A percentile compares a stretch with the other conserved stretches of the same genome.
Conservation (phyloP, 2,888 invertebrate species). For the Spatulosminthurus flaviceps region DNA sequence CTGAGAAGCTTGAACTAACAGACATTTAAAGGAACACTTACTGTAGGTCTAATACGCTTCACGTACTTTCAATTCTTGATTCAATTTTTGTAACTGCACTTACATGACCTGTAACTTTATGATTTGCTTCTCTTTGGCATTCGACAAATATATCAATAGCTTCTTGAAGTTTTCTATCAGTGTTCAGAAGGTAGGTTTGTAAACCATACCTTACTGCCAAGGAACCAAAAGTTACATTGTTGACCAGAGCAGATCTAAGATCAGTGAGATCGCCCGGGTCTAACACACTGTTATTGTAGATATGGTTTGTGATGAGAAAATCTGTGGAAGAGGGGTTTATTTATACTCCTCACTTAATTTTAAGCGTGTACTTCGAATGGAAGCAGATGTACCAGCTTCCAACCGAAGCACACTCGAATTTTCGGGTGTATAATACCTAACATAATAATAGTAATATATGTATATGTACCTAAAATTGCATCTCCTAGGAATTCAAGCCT, state of each 20-base stretch:
- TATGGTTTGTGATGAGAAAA: conserved; percentile 85
- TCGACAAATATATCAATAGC: conserved; percentile 59
- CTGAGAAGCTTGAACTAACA: conserved; percentile 29
- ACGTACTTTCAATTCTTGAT: neutral
- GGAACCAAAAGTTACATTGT: conserved; percentile 94
- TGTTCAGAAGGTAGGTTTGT: conserved; percentile 76
- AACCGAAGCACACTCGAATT: too few relatives aligned
- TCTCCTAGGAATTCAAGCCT: conserved; percentile 92
- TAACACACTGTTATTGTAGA: conserved; percentile 74
- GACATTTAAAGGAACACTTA: too few relatives aligned
- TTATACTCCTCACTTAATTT: too few relatives aligned
- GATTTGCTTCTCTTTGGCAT: conserved; percentile 72
- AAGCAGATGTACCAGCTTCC: too few relatives aligned
- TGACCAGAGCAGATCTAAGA: conserved; percentile 92
- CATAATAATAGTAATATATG: too few relatives aligned
- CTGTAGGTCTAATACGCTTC: too few relatives aligned
- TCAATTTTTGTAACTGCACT: conserved; percentile 39
- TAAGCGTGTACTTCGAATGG: too few relatives aligned
- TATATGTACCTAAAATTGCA: conserved; percentile 75
- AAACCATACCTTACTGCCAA: conserved; percentile 85
- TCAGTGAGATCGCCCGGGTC: conserved; percentile 89
- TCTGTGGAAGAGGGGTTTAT: conserved; percentile 68
- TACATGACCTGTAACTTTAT: conserved; percentile 75
- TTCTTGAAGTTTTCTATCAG: conserved; percentile 68
- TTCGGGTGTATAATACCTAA: too few relatives aligned